Percentiles rank a stretch among this genome's conserved stretches.
Conservation (phyloP, 2,797 vertebrate genomes). For the Sebastes goodei region DNA sequence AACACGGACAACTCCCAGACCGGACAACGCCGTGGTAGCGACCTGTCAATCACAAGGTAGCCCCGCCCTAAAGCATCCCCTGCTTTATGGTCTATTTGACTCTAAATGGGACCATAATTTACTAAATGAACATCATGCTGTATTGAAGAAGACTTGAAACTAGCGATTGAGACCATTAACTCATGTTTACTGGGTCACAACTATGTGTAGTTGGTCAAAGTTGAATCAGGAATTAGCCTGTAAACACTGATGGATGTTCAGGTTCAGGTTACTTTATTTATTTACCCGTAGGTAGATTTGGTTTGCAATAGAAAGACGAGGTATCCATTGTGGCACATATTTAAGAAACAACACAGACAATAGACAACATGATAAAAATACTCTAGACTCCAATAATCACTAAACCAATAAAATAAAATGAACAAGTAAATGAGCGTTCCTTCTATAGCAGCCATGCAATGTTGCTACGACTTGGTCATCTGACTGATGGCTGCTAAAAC, state of each 20-base stretch:
- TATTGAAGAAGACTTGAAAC: too few relatives aligned
- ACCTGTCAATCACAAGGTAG: too few relatives aligned
- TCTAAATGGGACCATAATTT: too few relatives aligned
- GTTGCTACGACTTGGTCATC: background rate
- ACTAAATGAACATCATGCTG: too few relatives aligned
- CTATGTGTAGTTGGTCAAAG: background rate
- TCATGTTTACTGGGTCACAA: background rate
- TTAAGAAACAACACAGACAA: background rate
- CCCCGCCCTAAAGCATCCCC: too few relatives aligned
- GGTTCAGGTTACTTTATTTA: background rate
- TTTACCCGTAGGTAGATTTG: too few relatives aligned
- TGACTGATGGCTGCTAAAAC: too few relatives aligned
- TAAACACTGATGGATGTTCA: background rate
- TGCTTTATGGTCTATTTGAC: too few relatives aligned
- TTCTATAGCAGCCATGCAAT: background rate
- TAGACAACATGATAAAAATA: background rate
- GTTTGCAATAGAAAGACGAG: too few relatives aligned
- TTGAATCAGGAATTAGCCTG: background rate
- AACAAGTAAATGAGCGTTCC: background rate
- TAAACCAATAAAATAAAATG: background rate
- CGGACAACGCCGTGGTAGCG: too few relatives aligned
- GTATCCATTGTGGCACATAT: background rate
- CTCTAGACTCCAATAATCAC: background rate
- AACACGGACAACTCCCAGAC: too few relatives aligned
- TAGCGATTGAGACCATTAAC: too few relatives aligned